Percentiles rank a stretch among this genome's conserved stretches.
Conservation (phyloP, 2,888 invertebrate species). For the Cetonia aurata region DNA sequence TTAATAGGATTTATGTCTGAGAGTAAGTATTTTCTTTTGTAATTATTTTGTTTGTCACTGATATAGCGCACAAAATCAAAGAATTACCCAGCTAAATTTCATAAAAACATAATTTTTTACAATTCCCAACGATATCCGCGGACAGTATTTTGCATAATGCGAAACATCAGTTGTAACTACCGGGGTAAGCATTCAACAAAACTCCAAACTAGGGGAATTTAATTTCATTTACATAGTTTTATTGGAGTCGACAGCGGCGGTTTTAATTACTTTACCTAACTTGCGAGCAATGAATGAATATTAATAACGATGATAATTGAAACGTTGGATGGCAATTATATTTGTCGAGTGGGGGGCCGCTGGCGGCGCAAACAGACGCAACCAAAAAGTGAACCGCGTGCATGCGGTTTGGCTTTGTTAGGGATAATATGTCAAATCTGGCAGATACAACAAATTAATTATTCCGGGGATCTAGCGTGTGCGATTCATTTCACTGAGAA, state of each 20-base stretch:
- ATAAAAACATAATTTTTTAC: no score
- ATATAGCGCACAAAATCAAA: no score
- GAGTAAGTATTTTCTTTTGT: no score
- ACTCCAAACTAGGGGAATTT: background rate
- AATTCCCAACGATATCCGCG: no score
- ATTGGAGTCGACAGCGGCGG: slow-evolving; percentile 10
- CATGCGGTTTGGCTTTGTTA: slow-evolving; percentile 2
- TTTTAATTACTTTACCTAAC: slow-evolving; percentile 24
- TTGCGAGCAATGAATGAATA: slow-evolving; percentile 17
- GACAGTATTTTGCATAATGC: no score
- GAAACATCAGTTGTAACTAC: no score
- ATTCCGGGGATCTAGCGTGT: background rate
- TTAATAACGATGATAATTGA: slow-evolving; percentile 31
- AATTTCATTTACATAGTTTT: slow-evolving; percentile 14
- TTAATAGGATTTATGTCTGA: no score
- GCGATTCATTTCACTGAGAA: no score
- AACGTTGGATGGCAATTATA: slow-evolving; percentile 25
- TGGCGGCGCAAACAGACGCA: slow-evolving; percentile 9
- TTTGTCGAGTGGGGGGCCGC: slow-evolving; percentile 3
- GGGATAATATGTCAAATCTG: slow-evolving; percentile 24
- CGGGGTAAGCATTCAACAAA: no score
- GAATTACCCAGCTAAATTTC: no score
- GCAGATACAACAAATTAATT: slow-evolving; percentile 4
- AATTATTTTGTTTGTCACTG: no score
- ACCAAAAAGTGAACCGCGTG: slow-evolving; percentile 24